These are phyloP conservation scores for Sinodicranocentrus sp. DNA, from an alignment of 2,888 invertebrate genomes.

Conservation along the genomic window DNA sequence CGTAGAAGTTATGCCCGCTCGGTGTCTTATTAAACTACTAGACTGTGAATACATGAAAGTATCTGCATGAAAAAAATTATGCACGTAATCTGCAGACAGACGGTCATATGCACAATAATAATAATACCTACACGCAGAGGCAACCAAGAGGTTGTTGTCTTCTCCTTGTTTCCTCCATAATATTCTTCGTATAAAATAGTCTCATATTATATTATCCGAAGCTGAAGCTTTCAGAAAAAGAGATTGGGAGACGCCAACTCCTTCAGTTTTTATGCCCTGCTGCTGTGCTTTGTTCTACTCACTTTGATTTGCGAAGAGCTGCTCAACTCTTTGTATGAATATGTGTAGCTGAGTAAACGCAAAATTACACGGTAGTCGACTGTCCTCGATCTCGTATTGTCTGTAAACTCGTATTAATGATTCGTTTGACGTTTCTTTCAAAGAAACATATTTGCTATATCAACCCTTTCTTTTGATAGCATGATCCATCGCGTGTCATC, in stretches of 20 bases:
- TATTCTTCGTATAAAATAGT: constrained; percentile 1
- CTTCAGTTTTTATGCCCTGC: not conserved
- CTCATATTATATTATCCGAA: not conserved
- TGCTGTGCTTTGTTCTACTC: too few species aligned
- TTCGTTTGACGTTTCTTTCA: too few species aligned
- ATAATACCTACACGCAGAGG: constrained; percentile 19
- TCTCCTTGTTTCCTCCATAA: constrained; percentile 6
- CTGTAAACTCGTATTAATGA: too few species aligned
- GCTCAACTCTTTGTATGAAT: too few species aligned
- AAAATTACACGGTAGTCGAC: too few species aligned
- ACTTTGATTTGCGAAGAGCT: too few species aligned
- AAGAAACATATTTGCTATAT: too few species aligned
- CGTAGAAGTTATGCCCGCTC: not conserved
- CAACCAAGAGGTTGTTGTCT: constrained; percentile 44
- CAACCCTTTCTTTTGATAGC: too few species aligned
- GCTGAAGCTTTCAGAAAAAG: not conserved
- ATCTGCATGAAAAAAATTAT: constrained; percentile 11
- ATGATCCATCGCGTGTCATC: too few species aligned
- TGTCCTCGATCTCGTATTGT: too few species aligned
- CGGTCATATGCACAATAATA: constrained; percentile 8
- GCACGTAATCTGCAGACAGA: constrained; percentile 10
- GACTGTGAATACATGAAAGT: not conserved
- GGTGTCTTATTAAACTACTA: not conserved
- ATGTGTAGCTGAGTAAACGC: too few species aligned
- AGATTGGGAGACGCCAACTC: constrained; percentile 15